Base-by-base conservation (phyloP, 2,797 vertebrate genomes). In the Enteromius thamalakanensis region DNA sequence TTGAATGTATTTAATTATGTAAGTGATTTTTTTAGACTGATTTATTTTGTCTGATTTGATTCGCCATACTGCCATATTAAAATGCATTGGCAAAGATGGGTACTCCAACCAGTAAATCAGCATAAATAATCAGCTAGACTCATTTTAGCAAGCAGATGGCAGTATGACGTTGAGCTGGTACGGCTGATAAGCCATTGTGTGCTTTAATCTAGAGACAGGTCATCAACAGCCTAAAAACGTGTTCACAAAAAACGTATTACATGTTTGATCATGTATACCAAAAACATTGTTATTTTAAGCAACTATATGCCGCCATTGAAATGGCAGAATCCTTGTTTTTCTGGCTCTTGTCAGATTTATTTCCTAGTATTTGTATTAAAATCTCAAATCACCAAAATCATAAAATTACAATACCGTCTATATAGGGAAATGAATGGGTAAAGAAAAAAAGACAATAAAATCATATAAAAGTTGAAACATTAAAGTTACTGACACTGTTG, bases 91-190 rank as follows among this genome's bases (percentile, higher is more conserved):
- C 34, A 49, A 49, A 19, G 10, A 71, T 2, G 1, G 34, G 51
- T 21, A 4, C 12, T 58, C n/a, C n/a, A 40, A 15, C 74, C 51
- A 53, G 29, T 75, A 23, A 68, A 67, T 10, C 45, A 3, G 2
- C 67, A 58, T 6, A 80, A 45, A 70, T 37, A 70, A 70, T 58
- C 62, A 75, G 29, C 76, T 51, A 49, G 29, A 2, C 49, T 55
- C 68, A 58, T 53, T 45, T 70, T 42, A 80, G 47, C 68, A 45
- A 32, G 37, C 40, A 71, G 53, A 71, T 71, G 79, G 79, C 51
- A 60, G 79, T 71, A 32, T 71, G 51, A 71, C 3, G 3, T 58
- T 32, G 23, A 69, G 2, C 34, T 26, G 10, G 10, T 15, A 7
- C 2, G 17, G 51, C 7, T 6, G 10, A 37, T 37, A 65, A 78